These are phyloP conservation scores for Tipula unca DNA, from an alignment of 2,888 invertebrate genomes.

Conservation along the genomic window DNA sequence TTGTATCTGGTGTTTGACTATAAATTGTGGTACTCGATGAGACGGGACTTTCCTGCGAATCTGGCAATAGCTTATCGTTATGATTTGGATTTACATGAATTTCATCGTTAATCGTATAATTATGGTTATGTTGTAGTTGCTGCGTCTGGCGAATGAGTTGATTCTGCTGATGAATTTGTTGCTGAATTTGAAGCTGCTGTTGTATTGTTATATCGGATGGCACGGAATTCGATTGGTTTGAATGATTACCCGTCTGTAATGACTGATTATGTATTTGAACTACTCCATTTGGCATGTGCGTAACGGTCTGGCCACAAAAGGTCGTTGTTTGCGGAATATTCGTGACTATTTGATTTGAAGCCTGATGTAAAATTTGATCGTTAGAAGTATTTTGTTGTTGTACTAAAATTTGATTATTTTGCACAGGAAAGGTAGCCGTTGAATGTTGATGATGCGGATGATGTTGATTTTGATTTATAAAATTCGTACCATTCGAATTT, in stretches of 20 bases:
- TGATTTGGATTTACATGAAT: slow-evolving; percentile 19
- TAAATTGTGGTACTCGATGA: slow-evolving; percentile 58
- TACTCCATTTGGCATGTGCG: slow-evolving; percentile 31
- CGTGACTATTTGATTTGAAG: background rate
- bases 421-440: background rate
- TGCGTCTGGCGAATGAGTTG: slow-evolving; percentile 30
- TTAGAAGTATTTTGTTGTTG: slow-evolving; percentile 22
- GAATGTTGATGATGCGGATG: background rate
- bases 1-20: slow-evolving; percentile 44
- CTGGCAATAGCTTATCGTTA: slow-evolving; percentile 1
- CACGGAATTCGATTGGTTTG: background rate
- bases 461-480: slow-evolving; percentile 1
- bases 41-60: slow-evolving; percentile 38
- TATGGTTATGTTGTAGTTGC: slow-evolving; percentile 25
- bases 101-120: slow-evolving; percentile 19
- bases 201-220: slow-evolving; percentile 24
- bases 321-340: slow-evolving; percentile 26
- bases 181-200: slow-evolving; percentile 31
- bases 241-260: slow-evolving; percentile 26
- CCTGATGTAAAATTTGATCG: slow-evolving; percentile 2
- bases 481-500: background rate
- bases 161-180: slow-evolving; percentile 33
- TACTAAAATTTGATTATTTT: slow-evolving; percentile 23
- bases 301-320: slow-evolving; percentile 31
- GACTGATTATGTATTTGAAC: slow-evolving; percentile 32